Evolutionary conservation across 2,888 invertebrate species (phyloP), one percentile per base, ranked within the genome.

Genomic region (Clunio marinus): DNA sequence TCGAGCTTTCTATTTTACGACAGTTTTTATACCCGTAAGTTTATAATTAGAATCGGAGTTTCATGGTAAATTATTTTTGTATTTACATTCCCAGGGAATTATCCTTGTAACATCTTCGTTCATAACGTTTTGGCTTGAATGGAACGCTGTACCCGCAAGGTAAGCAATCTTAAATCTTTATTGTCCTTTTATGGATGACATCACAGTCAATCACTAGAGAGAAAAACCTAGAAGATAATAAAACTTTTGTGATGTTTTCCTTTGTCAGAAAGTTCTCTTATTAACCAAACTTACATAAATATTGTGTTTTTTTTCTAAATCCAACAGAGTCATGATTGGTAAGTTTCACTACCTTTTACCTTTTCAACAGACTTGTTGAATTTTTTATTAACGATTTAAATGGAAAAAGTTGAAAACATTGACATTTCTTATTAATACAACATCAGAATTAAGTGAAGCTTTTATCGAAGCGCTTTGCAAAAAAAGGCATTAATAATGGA

Each of bases 81-180:
- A 10, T 32, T 32, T 32, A 32, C 4, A 32, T 32, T n/a, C n/a
- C n/a, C n/a, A 32, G 10, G 91, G 91, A 76, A 91, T 92, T 75
- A 91, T 92, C 78, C 83, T 92, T 81, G 92, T 92, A 78, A 91
- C 91, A 71, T 91, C 91, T 74, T 91, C 91, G 73, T 82, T 82
- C 86, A 95, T 95, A 82, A 94, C 94, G 77, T 95, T 95, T 85
- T 95, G 94, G 94, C 86, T 95, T 81, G 94, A 95, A 83, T 94
- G 94, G 93, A 95, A 95, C 82, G 94, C 94, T 75, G 94, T 94
- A 77, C 94, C 94, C 78, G 94, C 94, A 79, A 86, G 94, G 15
- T 62, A 25, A 25, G 15, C 15, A 17, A 28, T 17, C 15, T 15
- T 25, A n/a, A n/a, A n/a, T n/a, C n/a, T n/a, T n/a, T n/a, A n/a